Conservation (phyloP, 2,797 vertebrate species). For the Hoplostethus atlanticus region DNA sequence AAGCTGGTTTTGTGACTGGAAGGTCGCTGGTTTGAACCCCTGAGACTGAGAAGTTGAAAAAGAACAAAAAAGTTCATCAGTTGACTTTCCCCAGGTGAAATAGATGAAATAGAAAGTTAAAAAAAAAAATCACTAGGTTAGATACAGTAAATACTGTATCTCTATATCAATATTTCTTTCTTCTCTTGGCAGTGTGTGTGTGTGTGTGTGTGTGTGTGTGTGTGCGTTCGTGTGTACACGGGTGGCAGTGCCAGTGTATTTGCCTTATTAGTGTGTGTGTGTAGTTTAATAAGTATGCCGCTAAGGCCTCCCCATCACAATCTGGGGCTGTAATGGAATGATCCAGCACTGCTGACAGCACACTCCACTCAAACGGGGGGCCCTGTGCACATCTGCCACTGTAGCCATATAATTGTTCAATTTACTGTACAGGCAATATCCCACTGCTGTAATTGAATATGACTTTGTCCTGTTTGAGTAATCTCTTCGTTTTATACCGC, state of each 20-base stretch:
- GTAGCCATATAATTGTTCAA: conserved; percentile 78
- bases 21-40: no score
- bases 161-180: background rate
- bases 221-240: background rate
- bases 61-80: no score
- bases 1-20: no score
- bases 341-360: conserved; percentile 65
- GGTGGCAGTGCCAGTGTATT: background rate
- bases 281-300: conserved; percentile 60
- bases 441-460: conserved; percentile 77
- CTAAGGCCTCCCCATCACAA: conserved; percentile 45
- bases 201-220: conserved; percentile 25
- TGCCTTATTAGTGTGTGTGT: conserved; percentile 1
- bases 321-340: conserved; percentile 72
- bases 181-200: conserved; percentile 33
- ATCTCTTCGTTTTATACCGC: conserved; percentile 72
- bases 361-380: conserved; percentile 60
- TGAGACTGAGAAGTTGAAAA: no score
- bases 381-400: conserved; percentile 67
- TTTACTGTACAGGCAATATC: conserved; percentile 81
- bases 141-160: no score
- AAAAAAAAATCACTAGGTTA: no score
- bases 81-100: no score
- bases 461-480: conserved; percentile 81
- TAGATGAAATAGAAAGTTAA: no score